These are phyloP conservation scores for Stenurella melanura DNA, from an alignment of 2,888 invertebrate species.

Conservation along the genomic window DNA sequence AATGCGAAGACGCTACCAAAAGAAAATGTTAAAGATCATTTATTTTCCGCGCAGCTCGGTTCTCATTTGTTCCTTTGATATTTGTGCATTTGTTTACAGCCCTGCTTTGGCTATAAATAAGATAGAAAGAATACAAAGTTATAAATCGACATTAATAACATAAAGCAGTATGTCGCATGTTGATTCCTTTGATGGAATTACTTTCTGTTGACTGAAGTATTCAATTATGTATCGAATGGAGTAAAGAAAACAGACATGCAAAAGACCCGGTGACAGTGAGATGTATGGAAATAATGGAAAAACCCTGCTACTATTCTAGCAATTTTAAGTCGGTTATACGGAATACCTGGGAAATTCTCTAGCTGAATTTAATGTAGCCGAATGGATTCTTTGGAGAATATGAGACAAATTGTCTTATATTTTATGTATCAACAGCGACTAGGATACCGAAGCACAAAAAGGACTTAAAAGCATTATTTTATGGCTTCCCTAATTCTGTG, in stretches of 20 bases:
- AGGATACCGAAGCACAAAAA: neutral
- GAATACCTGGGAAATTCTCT: conserved; percentile 11
- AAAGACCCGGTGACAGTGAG: neutral
- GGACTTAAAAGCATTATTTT: neutral
- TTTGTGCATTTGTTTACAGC: neutral
- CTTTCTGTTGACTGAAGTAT: neutral
- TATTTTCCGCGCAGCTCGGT: neutral
- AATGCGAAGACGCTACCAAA: neutral
- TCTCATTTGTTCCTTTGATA: neutral
- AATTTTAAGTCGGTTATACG: conserved; percentile 12
- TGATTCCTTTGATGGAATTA: neutral
- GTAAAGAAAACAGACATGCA: neutral
- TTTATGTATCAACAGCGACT: conserved; percentile 17
- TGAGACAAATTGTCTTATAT: conserved; percentile 20
- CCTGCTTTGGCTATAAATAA: conserved; percentile 11
- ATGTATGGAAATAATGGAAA: neutral
- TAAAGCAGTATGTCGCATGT: conserved; percentile 5
- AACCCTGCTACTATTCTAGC: conserved; percentile 8
- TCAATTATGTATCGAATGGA: neutral
- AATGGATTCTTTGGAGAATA: conserved; percentile 21
- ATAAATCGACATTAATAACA: neutral
- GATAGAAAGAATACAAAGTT: neutral
- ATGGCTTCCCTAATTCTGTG: neutral
- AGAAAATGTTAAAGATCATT: neutral
- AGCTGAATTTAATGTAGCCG: neutral